Evolutionary conservation across 2,797 vertebrate species (phyloP).

Genomic region (Diceros bicornis): DNA sequence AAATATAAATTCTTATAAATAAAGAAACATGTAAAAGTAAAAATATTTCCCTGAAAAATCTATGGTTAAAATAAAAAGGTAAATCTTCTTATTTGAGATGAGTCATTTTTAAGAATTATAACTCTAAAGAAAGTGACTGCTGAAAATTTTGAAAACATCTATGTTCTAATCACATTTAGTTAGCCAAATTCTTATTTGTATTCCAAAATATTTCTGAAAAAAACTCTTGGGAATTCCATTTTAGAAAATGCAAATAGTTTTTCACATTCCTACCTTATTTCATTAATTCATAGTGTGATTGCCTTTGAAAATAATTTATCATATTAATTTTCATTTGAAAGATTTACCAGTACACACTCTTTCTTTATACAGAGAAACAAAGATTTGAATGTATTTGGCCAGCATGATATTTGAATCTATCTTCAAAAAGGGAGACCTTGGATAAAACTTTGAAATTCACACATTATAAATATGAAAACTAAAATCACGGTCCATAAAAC

Average conservation of each 20-base stretch:
- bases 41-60: not conserved
- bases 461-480: not conserved
- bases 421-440: not conserved
- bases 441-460: not conserved
- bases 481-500: not conserved
- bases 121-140: not conserved
- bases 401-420: not conserved
- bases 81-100: not conserved
- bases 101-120: not conserved
- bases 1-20: not conserved
- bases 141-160: not conserved
- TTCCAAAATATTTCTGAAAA: not conserved
- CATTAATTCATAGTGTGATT: not conserved
- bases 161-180: not conserved
- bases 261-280: not conserved
- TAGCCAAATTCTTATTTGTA: not conserved
- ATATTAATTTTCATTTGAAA: conserved; percentile 16
- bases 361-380: conserved; percentile 6
- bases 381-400: not conserved
- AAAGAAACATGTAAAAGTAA: not conserved
- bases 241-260: not conserved
- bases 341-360: not conserved
- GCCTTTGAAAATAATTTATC: not conserved
- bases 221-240: not conserved
- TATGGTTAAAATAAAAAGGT: not conserved